Evolutionary conservation across 2,113 vertebrate genomes (phyloP), one percentile per base, ranked within the genome.

Genomic region (Toxotes chatareus): DNA sequence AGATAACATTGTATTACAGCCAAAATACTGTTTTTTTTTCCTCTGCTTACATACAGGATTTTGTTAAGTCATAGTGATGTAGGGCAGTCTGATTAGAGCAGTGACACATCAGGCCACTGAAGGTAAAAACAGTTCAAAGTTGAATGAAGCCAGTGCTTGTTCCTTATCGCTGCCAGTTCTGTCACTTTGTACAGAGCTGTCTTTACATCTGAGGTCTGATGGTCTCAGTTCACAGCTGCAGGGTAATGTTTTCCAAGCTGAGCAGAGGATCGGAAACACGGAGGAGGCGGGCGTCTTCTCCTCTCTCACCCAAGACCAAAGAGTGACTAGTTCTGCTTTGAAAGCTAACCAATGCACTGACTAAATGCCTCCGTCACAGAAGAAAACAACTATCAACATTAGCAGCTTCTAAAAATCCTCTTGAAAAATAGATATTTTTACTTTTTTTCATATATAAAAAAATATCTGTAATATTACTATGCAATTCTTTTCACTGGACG

Each of bases 351-450:
- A 59, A 82, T 21, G 1, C 82, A 87, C 86, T 82, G 71, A 86
- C 73, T 67, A 34, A 73, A 83, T 40, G 72, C 75, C 72, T 86
- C 89, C 80, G 79, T 86, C 40, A 79, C 76, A 86, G 67, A 85
- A 64, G 63, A 84, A 84, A 86, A 83, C 71, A 79, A 70, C 80
- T 76, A 89, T 88, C 62, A 86, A 91, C 67, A 89, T 94, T 95
- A 96, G 95, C 95, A 96, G 95, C 94, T 93, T 94, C 93, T 94
- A 94, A 69, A 92, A 89, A 62, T 92, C 74, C 77, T 89, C 84
- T 87, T 86, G 70, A 92, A 92, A 88, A 88, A 90, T 89, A 89
- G 44, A 86, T 32, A 44, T 67, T 73, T 86, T 64, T 73, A 17
- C 27, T 32, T 64, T 73, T 84, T 80, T 62, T 75, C 59, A 89